Base-by-base conservation (phyloP, 2,888 invertebrate genomes). In the Troglohyphantes excavatus region DNA sequence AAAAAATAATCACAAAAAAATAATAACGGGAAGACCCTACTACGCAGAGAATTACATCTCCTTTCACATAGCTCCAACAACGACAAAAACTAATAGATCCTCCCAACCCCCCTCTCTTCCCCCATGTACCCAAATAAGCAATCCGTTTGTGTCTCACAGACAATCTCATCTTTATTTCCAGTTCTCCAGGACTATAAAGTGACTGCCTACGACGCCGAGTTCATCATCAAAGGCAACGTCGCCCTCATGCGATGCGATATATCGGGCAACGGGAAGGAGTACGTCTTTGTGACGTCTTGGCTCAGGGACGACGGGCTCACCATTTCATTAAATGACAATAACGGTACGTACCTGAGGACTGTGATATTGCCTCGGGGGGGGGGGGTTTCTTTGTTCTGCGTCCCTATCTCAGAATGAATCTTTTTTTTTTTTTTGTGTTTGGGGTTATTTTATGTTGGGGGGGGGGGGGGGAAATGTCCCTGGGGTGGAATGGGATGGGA, bases 141-240 rank as follows among this genome's bases (percentile, higher is more conserved):
- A 61, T 59, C 43, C 29, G n/a, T 43, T 21, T 78, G 61, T 39
- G 39, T 11, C 53, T 43, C 27, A 19, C 26, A 5, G 11, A 27
- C 27, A 43, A 68, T 81, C 46, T 53, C 27, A n/a, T 81, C 26
- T 68, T 43, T 68, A 63, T 78, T 76, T 81, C 53, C 81, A 90
- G 90, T 90, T 39, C 90, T 90, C n/a, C 86, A 87, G 67, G 87
- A 87, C 67, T 90, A 90, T 82, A 90, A 90, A 83, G 90, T 90
- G 76, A 87, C 75, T 63, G 87, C 87, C 26, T 87, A 87, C 72
- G 90, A 90, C 27, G 90, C 90, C 3, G 90, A 90, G 70, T 90
- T 90, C 73, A 72, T 90, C 78, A 87, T 90, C 82, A 86, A 87
- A 70, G 90, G 90, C n/a, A 90, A 90, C 29, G 78, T 87, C 2